Evolutionary conservation across 2,888 invertebrate genomes (phyloP).

Genomic region (Agrotis segetum): DNA sequence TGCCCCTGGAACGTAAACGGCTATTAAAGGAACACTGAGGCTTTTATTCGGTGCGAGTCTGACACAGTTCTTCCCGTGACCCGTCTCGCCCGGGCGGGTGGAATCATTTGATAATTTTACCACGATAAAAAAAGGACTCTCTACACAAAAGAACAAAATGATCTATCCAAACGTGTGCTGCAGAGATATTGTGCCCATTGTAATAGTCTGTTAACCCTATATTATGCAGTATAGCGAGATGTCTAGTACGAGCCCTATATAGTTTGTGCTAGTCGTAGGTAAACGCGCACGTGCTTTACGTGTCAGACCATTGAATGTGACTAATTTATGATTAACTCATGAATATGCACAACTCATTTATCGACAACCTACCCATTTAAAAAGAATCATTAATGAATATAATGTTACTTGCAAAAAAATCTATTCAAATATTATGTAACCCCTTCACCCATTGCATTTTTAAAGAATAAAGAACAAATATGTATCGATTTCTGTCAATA

Average conservation of each 20-base stretch:
- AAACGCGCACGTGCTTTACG: constrained; percentile 11
- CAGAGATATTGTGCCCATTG: neutral
- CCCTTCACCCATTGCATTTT: constrained; percentile 61
- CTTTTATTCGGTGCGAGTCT: no score
- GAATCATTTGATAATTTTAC: no score
- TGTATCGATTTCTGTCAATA: constrained; percentile 61
- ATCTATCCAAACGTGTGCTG: neutral
- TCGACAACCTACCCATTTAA: constrained; percentile 30
- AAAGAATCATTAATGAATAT: constrained; percentile 49
- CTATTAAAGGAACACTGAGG: no score
- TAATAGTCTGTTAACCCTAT: neutral
- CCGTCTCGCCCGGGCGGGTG: no score
- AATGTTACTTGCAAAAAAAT: constrained; percentile 67
- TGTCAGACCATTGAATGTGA: constrained; percentile 41
- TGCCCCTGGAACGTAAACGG: no score
- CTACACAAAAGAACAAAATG: neutral
- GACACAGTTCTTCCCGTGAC: no score
- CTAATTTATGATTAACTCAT: constrained; percentile 79
- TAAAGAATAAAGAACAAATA: constrained; percentile 60
- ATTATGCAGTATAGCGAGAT: neutral
- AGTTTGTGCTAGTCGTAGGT: neutral
- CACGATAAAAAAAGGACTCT: neutral
- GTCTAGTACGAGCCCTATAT: neutral
- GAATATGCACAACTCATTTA: constrained; percentile 82
- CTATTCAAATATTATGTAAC: constrained; percentile 55